Base-by-base conservation (phyloP, 2,797 vertebrate genomes). In the Spinibarbus caldwelli region DNA sequence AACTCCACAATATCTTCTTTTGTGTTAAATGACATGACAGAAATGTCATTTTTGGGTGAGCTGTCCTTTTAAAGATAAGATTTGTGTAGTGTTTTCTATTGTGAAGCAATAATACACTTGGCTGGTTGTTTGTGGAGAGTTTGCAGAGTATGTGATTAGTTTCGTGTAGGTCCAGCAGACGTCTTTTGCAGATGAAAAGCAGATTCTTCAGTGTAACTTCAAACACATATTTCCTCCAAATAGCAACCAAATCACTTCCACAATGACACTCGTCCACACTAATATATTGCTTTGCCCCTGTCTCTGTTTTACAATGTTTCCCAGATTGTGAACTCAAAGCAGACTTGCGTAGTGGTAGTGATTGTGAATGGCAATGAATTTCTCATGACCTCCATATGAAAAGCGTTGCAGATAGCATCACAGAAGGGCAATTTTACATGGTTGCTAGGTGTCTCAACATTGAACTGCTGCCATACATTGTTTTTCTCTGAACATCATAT, bases 121-220 rank as follows among this genome's bases (percentile, higher is more conserved):
- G 89, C 80, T 89, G 89, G 52, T 70, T 80, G 70, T 41, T 87
- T 87, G 76, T 86, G 77, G 87, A n/a, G n/a, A n/a, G n/a, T n/a
- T n/a, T n/a, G n/a, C n/a, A 88, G 84, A 78, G 49, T 89, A 19
- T 89, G 82, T 85, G 86, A 90, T 89, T 90, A 82, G 86, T 88
- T 89, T 91, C 90, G 79, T 85, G 77, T 52, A n/a, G n/a, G n/a
- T n/a, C n/a, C n/a, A n/a, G n/a, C n/a, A n/a, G n/a, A 34, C 1
- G 15, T 34, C 17, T 66, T 66, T 34, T 19, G 5, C 21, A 43
- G 62, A 87, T 83, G 15, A 83, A 75, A 80, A 67, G 21, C 86
- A 87, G 75, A 79, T 80, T 43, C 41, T 57, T 78, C 43, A 0
- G 52, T 72, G 19, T 66, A 66, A 49, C 67, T 72, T 66, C 67